phyloP scores from a whole-genome alignment of 1,140 invertebrate species.

The Radopholus similis region DNA sequence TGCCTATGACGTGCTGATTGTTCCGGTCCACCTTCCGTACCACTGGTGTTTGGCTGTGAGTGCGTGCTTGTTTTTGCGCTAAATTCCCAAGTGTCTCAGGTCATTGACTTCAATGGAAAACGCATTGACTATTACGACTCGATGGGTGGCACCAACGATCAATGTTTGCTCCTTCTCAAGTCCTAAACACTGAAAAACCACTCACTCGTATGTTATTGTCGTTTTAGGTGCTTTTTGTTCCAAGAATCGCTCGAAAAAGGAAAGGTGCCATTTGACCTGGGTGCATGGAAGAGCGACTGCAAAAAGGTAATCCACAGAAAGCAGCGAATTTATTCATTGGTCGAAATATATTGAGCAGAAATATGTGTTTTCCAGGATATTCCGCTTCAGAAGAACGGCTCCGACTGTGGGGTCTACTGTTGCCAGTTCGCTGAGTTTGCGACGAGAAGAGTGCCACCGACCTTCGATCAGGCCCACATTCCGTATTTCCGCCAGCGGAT shows the following conservation, averaged over 20 bases:
- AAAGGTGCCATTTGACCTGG: conserved; percentile 12
- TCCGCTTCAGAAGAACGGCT: conserved; percentile 91
- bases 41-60: conserved; percentile 89
- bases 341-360: background rate
- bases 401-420: conserved; percentile 93
- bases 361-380: conserved; percentile 74
- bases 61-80: no score
- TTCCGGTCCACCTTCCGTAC: conserved; percentile 86
- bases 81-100: no score
- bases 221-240: background rate
- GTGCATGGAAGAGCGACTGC: conserved; percentile 20
- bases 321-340: no score
- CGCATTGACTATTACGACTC: conserved; percentile 84
- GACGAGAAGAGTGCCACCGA: conserved; percentile 69
- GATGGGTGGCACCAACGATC: conserved; percentile 75
- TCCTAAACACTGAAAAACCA: no score
- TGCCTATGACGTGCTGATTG: conserved; percentile 73
- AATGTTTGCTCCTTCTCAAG: conserved; percentile 67
- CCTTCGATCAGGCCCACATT: conserved; percentile 76
- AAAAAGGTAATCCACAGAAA: no score
- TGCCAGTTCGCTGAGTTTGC: conserved; percentile 74
- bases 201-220: no score
- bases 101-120: conserved; percentile 76
- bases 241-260: conserved; percentile 11
- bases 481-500: conserved; percentile 85